These are phyloP conservation scores for Orchestes rusci DNA, from an alignment of 2,888 invertebrate species.

Conservation along the genomic window DNA sequence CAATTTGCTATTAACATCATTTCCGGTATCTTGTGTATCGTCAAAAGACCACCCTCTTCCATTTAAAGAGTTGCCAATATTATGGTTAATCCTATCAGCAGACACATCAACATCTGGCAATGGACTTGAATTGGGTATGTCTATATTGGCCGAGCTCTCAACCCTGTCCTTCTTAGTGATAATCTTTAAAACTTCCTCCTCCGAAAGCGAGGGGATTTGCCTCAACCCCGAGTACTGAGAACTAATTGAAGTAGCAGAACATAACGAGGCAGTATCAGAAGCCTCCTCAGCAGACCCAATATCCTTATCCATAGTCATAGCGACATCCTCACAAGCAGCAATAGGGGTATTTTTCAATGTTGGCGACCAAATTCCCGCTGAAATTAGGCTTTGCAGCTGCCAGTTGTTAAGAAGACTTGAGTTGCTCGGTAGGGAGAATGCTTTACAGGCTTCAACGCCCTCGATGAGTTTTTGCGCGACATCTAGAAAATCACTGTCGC, in stretches of 20 bases:
- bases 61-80: constrained; percentile 58
- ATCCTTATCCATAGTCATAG: constrained; percentile 45
- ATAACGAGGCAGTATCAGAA: constrained; percentile 39
- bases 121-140: constrained; percentile 23
- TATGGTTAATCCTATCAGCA: constrained; percentile 28
- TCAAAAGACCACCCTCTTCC: constrained; percentile 59
- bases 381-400: constrained; percentile 73
- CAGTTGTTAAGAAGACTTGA: constrained; percentile 84
- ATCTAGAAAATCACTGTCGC: constrained; percentile 75
- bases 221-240: constrained; percentile 46
- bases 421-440: constrained; percentile 71
- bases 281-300: constrained; percentile 24
- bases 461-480: constrained; percentile 68
- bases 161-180: constrained; percentile 51
- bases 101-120: constrained; percentile 17
- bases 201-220: constrained; percentile 51
- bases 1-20: constrained; percentile 7
- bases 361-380: constrained; percentile 81
- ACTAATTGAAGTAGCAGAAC: constrained; percentile 42
- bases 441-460: constrained; percentile 66
- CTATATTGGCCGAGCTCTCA: constrained; percentile 6
- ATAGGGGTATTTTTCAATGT: constrained; percentile 69
- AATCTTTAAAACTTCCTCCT: constrained; percentile 66
- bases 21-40: constrained; percentile 28
- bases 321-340: constrained; percentile 71